phyloP scores from a whole-genome alignment of 2,113 vertebrate genomes.

The Heteronetta atricapilla region DNA sequence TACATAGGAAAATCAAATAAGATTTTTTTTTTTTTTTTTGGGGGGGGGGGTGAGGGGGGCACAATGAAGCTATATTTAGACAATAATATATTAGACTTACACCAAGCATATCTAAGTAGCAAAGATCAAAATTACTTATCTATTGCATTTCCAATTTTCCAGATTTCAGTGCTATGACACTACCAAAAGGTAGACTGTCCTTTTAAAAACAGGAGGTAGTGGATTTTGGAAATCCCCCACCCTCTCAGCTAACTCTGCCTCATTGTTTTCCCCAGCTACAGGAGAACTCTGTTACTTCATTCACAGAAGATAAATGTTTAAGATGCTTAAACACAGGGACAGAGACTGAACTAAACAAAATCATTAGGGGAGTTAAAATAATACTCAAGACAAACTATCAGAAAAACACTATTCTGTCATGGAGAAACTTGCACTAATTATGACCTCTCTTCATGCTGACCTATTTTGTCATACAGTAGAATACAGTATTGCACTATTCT shows the following conservation, averaged over 20 bases:
- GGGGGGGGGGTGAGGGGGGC: neutral
- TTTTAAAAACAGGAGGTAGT: neutral
- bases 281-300: neutral
- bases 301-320: neutral
- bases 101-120: neutral
- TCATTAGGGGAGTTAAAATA: neutral
- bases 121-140: constrained; percentile 28
- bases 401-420: neutral
- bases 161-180: neutral
- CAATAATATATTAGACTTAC: constrained; percentile 22
- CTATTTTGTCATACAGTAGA: neutral
- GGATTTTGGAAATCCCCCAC: neutral
- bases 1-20: constrained; percentile 3
- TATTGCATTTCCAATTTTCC: neutral
- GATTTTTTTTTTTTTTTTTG: no score
- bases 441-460: neutral
- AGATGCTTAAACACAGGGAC: neutral
- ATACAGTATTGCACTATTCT: neutral
- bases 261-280: neutral
- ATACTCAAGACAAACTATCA: neutral
- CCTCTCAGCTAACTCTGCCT: neutral
- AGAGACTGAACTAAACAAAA: neutral
- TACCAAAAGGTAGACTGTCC: neutral
- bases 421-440: neutral
- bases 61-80: constrained; percentile 5